Base-by-base conservation (phyloP, 2,113 vertebrate species). In the Melospiza melodia region DNA sequence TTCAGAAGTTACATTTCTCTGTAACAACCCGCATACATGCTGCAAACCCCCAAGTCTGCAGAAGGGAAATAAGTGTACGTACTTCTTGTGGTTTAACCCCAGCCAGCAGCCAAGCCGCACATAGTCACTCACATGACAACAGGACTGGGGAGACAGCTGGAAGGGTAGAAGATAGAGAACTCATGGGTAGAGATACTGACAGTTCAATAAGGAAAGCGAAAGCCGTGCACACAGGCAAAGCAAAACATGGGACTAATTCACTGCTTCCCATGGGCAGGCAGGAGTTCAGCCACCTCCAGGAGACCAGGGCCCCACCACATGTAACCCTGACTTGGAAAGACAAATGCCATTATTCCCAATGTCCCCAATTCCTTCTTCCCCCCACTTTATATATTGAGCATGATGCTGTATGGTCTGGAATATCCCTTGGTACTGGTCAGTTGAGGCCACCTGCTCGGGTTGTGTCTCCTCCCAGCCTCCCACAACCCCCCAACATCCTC, bases 101-200 rank as follows among this genome's bases (percentile, higher is more conserved):
- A 49, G 51, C 8, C 61, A 30, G 51, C 51, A 75, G 51, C 30
- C 51, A 66, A 85, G 41, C 24, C 15, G 15, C 41, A 48, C 9
- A 5, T 23, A 33, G 49, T 33, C 28, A 31, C 18, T 46, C 33
- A 39, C 41, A 66, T 3, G 5, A 28, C 71, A 84, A 15, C 23
- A 66, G 30, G 43, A 48, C 0, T 48, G 30, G 15, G 15, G n/a
- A 49, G 51, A 49, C 51, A 49, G 30, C 16, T 0, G 0, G 61
- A 57, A 57, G 24, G 24, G 51, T 30, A 20, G n/a, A 84, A 49
- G 24, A n/a, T 6, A 23, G 49, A 57, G 41, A 74, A 35, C 10
- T 58, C 30, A 24, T 28, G 30, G n/a, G 23, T 28, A 33, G 23
- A 65, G 28, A 28, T 39, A 8, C 9, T 39, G n/a, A 10, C 15